Evolutionary conservation across 2,888 invertebrate genomes (phyloP), one percentile per base, ranked within the genome.

Genomic region (Halocaridina rubra): DNA sequence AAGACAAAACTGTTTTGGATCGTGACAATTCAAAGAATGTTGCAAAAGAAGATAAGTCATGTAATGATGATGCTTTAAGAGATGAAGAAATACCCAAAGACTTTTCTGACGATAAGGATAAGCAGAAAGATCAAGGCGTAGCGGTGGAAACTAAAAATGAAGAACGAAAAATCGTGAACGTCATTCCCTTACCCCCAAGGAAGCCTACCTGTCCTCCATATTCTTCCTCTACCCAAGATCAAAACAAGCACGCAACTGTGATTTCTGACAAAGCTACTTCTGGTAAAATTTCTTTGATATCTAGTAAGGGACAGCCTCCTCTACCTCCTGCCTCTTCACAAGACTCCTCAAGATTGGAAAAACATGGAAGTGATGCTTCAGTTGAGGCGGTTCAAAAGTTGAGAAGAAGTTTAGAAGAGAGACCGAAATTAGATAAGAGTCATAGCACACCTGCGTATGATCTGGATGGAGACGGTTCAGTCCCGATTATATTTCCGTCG

Each of bases 381-480:
- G 22, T 32, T 3, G 71, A 39, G 24, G 30, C 22, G 5, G 24
- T 29, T 3, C 22, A 61, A 2, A 67, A 53, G 32, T 39, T 33
- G 24, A 53, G 85, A 16, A 79, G 86, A 61, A 84, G 88, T 32
- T 88, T 89, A 46, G 90, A 90, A 81, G 91, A 91, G 69, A 90
- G 93, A 33, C 94, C 94, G 0, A 93, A 93, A 88, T 91, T 96
- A 76, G 96, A 96, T 91, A 96, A 96, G 91, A 94, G 94, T 89
- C 94, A 95, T 90, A 96, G 95, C 89, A 95, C 95, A n/a, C 96
- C 96, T 1, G 95, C 95, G 0, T 95, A 95, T 91, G 95, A 95
- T 91, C 32, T 86, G 30, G 87, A 81, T 10, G 84, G 72, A 1
- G 76, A 86, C 1, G 71, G 53, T 16, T 71, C 82, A 3, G 16